phyloP scores from a whole-genome alignment of 2,888 invertebrate species.

The Platycnemis pennipes region DNA sequence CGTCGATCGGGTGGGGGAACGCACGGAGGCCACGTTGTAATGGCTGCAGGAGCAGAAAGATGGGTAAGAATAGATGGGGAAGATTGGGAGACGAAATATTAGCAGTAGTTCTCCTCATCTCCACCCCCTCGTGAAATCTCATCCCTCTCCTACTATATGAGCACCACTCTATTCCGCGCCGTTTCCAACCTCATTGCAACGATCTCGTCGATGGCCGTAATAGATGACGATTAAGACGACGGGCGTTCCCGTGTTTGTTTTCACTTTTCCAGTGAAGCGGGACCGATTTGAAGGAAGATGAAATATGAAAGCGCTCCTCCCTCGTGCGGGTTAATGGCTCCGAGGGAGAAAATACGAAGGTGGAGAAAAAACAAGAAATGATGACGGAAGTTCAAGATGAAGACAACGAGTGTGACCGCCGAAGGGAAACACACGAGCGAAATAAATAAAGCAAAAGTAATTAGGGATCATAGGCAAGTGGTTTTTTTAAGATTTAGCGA shows the following conservation, averaged over 20 bases:
- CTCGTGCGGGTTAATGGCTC: neutral
- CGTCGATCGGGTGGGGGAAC: neutral
- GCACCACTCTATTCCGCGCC: too few relatives aligned
- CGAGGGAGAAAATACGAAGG: neutral
- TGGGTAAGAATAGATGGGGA: neutral
- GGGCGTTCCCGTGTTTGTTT: slow-evolving; percentile 39
- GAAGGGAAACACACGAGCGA: neutral
- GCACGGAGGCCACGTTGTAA: slow-evolving; percentile 7
- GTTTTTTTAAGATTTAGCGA: neutral
- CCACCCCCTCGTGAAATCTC: neutral
- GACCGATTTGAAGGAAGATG: slow-evolving; percentile 28
- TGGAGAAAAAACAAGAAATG: neutral
- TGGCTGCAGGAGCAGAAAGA: neutral
- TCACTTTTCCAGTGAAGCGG: slow-evolving; percentile 34
- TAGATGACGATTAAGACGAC: slow-evolving; percentile 19
- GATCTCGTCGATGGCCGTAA: neutral
- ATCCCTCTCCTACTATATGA: neutral
- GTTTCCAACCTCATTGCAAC: neutral
- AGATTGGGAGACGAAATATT: neutral
- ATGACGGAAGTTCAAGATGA: neutral
- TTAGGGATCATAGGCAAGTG: neutral
- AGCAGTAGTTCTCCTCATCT: neutral
- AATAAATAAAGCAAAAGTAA: neutral
- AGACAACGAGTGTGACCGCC: neutral
- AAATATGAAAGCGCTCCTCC: neutral